phyloP scores from a whole-genome alignment of 1,140 invertebrate genomes.

The Drosophila aff. region DNA sequence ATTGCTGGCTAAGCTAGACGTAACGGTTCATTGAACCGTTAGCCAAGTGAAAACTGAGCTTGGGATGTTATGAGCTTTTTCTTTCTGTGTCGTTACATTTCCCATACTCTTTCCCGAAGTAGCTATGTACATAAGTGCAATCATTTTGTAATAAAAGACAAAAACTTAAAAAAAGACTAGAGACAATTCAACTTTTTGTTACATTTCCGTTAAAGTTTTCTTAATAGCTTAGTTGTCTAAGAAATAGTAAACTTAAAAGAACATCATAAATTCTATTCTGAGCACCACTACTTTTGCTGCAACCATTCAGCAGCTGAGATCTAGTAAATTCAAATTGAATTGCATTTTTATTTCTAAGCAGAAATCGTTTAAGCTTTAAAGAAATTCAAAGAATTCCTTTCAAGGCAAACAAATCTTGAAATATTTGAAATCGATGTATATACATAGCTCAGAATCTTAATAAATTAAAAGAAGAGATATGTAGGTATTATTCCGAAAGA shows the following conservation, averaged over 20 bases:
- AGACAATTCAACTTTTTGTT: neutral
- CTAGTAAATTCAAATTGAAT: neutral
- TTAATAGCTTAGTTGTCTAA: neutral
- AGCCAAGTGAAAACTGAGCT: slow-evolving; percentile 58
- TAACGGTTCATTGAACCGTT: slow-evolving; percentile 73
- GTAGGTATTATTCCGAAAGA: neutral
- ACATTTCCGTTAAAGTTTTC: too few species aligned
- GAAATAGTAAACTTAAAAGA: neutral
- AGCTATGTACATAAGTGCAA: neutral
- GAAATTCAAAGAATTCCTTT: neutral
- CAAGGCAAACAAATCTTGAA: neutral
- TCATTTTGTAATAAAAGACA: neutral
- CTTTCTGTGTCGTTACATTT: slow-evolving; percentile 20
- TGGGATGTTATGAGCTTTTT: slow-evolving; percentile 42
- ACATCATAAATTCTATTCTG: neutral
- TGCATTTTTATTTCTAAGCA: neutral
- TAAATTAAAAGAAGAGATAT: neutral
- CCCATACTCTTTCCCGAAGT: slow-evolving; percentile 1
- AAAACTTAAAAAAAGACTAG: too few species aligned
- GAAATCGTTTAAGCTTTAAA: slow-evolving; percentile 1
- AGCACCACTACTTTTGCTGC: neutral
- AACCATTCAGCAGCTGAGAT: neutral
- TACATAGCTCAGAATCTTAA: neutral
- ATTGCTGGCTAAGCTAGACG: slow-evolving; percentile 64
- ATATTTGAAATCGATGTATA: neutral